Evolutionary conservation across 92 coral and sea anemone genomes (phyloP), one percentile per base, ranked within the genome.

Genomic region (Phymanthus crucifer): DNA sequence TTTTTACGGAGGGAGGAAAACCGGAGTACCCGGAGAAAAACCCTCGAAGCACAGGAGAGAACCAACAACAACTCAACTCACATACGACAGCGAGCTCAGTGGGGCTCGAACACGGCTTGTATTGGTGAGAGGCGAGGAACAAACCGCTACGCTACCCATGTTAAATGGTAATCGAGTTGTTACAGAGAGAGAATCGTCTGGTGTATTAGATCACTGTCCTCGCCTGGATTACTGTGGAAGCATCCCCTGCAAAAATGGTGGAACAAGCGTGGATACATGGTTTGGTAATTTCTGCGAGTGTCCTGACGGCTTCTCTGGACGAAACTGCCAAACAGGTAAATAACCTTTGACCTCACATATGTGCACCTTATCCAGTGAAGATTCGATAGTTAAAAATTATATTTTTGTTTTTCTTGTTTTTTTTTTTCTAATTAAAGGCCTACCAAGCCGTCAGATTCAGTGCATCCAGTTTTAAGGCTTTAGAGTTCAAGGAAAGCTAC

Each of bases 181-280:
- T 47, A 78, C 82, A 35, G 76, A 23, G 19, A 72, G 52, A 38
- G 89, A 85, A 52, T 81, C 89, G 24, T 72, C 79, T 67, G 94
- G 91, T 57, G 82, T 87, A 66, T 57, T 78, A 32, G 79, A 83
- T 61, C 85, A 88, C 71, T 96, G 99, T 65, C 99, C 99, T 31
- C 97, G 95, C 33, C 78, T 74, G 50, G 81, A 84, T 38, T 86
- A 84, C 69, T 96, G 99, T 85, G 57, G 83, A 10, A 45, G 64
- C 27, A 78, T 68, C 6, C 76, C 80, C 34, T 95, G 99, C 81
- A 76, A 75, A 47, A 72, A 85, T 84, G 92, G 89, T 33, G 94
- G 99, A 14, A 90, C 64, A 13, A 93, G 99, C 74, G 73, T 87
- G 69, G 99, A 96, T 40, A 88, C 87, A 57, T 96, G 99, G 99